Evolutionary conservation across 2,113 vertebrate species (phyloP).

Genomic region (Haliaeetus leucogaster): DNA sequence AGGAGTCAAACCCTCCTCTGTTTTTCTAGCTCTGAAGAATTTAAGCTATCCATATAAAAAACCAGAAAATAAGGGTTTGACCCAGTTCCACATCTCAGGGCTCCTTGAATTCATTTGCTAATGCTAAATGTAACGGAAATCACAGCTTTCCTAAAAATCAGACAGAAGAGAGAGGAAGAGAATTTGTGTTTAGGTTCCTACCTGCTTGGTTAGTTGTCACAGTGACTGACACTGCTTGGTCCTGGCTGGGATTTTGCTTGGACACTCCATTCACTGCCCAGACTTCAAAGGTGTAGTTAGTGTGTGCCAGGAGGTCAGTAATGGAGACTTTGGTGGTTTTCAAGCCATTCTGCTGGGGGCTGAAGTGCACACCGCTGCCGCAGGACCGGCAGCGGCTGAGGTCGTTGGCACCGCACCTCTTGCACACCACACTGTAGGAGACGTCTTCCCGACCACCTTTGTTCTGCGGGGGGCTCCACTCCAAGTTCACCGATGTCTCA

Average conservation of each 20-base stretch:
- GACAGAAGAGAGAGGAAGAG: not conserved
- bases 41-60: not conserved
- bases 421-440: slow-evolving; percentile 93
- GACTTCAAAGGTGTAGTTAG: slow-evolving; percentile 98
- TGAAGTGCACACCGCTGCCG: slow-evolving; percentile 89
- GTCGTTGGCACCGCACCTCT: slow-evolving; percentile 83
- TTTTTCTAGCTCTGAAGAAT: not conserved
- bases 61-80: slow-evolving; percentile 17
- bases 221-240: slow-evolving; percentile 92
- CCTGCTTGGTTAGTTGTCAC: slow-evolving; percentile 98
- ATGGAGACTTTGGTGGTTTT: slow-evolving; percentile 89
- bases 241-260: slow-evolving; percentile 86
- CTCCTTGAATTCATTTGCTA: not conserved
- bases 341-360: slow-evolving; percentile 90
- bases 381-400: slow-evolving; percentile 86
- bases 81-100: not conserved
- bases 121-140: not conserved
- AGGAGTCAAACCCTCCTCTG: not conserved
- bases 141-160: not conserved
- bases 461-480: slow-evolving; percentile 90
- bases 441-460: slow-evolving; percentile 91
- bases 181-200: slow-evolving; percentile 60
- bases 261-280: slow-evolving; percentile 97
- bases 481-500: slow-evolving; percentile 95
- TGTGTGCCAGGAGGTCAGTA: slow-evolving; percentile 95